Percentiles rank a stretch among this genome's conserved stretches.
These are phyloP conservation scores for Lepidochrysops patricia DNA, from an alignment of 2,888 invertebrate species.

Conservation along the genomic window DNA sequence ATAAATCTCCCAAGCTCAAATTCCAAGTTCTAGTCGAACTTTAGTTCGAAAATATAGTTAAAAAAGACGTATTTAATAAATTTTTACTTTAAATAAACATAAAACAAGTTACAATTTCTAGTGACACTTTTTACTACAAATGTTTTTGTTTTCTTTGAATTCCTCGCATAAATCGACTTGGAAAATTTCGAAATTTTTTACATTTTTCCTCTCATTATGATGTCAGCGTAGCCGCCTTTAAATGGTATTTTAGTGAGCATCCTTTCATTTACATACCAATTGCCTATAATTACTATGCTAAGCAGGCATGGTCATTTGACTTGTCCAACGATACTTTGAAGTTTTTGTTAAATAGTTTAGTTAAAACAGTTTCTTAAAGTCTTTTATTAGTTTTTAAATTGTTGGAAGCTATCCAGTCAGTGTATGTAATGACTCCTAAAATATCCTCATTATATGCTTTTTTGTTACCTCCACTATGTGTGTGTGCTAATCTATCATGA, in stretches of 20 bases:
- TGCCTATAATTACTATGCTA: background rate
- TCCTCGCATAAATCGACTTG: background rate
- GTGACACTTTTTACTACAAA: too few species aligned
- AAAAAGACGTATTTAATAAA: too few species aligned
- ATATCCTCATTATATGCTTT: too few species aligned
- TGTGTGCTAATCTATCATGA: too few species aligned
- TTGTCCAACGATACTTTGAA: background rate
- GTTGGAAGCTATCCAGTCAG: too few species aligned
- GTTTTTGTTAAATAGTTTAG: background rate
- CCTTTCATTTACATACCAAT: background rate
- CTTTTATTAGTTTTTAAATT: background rate
- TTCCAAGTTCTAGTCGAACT: background rate
- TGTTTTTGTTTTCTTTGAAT: too few species aligned
- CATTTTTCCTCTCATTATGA: background rate
- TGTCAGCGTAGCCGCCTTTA: background rate
- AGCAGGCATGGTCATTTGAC: background rate
- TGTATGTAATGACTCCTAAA: too few species aligned
- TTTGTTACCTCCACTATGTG: too few species aligned
- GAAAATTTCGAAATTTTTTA: background rate
- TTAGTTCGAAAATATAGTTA: too few species aligned
- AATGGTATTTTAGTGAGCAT: background rate
- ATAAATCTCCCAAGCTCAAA: background rate
- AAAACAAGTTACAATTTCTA: too few species aligned
- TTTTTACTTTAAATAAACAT: too few species aligned
- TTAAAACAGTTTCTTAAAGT: background rate